Evolutionary conservation across 2,888 invertebrate species (phyloP), one percentile per base, ranked within the genome.

Genomic region (Tetrapedia diversipes): DNA sequence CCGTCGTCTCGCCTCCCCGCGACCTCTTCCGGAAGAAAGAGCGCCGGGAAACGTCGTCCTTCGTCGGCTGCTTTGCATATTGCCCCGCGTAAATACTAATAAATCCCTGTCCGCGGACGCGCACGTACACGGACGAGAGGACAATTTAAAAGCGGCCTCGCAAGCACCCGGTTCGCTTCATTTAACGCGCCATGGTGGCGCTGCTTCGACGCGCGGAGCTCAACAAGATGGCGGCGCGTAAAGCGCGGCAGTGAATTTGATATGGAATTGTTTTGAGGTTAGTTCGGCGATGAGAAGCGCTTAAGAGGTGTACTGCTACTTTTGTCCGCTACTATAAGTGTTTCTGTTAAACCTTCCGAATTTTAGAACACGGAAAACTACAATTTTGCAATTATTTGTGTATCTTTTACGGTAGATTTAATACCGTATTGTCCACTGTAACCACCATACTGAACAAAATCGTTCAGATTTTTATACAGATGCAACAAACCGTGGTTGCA

Each of bases 11-110:
- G 67, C 37, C 68, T 43, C 63, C 47, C 54, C 61, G 61, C 16
- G 32, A 66, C 66, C 73, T 70, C 64, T 70, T 66, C 49, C 65
- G 37, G 64, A 77, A 75, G 78, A 86, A 85, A 86, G 80, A 81
- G 68, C 70, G 70, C 32, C 32, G 61, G 47, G 45, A 24, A 29
- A 7, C 57, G 77, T 68, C 67, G 77, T 66, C 67, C 57, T 76
- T 68, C 67, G 77, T 66, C 67, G 80, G 64, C 84, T 84, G 82
- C 70, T 89, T 86, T 89, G 88, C 88, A 88, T 88, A 88, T 89
- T 86, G 84, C 81, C 77, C 80, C 69, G 73, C 79, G 89, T 88
- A 89, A 88, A 88, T 86, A 88, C 87, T 86, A 89, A 87, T 89
- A 89, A 88, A 88, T 88, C 85, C 79, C 72, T 66, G 65, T n/a